A percentile compares a stretch with the other conserved stretches of the same genome.
Evolutionary conservation across 2,888 invertebrate genomes (phyloP).

Genomic region (Diarsia dahlii): DNA sequence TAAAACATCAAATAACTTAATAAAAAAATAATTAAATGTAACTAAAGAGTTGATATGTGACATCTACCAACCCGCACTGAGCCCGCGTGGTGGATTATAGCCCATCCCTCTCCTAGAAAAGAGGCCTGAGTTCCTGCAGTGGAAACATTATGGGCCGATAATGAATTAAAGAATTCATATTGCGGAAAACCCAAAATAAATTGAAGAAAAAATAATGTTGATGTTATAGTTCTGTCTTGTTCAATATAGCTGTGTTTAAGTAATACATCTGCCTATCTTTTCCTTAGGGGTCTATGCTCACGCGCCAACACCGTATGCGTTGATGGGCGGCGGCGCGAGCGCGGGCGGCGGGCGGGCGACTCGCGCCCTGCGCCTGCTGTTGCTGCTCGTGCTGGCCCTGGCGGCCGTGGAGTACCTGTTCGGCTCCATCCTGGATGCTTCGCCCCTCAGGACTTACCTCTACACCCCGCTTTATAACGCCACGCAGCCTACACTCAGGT

Average conservation of each 20-base stretch:
- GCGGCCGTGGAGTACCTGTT: conserved; percentile 93
- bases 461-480: conserved; percentile 87
- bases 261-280: not conserved
- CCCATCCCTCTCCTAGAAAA: no score
- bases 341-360: conserved; percentile 88
- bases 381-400: conserved; percentile 91
- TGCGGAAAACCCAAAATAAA: not conserved
- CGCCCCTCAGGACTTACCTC: conserved; percentile 86
- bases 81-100: no score
- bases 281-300: conserved; percentile 71
- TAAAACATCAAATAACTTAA: no score
- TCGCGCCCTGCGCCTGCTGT: conserved; percentile 87
- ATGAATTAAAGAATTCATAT: no score
- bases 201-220: not conserved
- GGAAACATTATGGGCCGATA: no score
- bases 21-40: no score
- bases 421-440: conserved; percentile 92
- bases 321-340: conserved; percentile 84
- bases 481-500: conserved; percentile 83
- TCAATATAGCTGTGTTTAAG: no score
- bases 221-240: not conserved
- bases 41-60: no score
- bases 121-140: no score
- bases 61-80: no score
- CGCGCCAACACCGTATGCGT: conserved; percentile 80